These are phyloP conservation scores for Thymallus thymallus DNA, from an alignment of 2,113 vertebrate genomes.

Conservation along the genomic window DNA sequence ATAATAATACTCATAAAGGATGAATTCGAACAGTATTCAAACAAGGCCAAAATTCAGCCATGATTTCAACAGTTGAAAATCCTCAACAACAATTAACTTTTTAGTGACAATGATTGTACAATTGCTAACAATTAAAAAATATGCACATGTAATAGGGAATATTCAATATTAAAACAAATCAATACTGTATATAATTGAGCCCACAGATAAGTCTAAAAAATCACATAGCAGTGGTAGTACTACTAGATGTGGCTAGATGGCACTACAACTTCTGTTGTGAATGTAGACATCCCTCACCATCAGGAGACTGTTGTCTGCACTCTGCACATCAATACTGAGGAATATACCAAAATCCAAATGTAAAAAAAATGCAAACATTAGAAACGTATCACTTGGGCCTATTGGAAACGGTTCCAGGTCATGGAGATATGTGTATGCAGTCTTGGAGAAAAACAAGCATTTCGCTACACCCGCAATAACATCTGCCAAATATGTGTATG, in stretches of 20 bases:
- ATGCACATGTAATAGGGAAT: conserved; percentile 42
- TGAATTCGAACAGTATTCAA: no score
- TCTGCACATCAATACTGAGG: background rate
- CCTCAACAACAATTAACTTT: conserved; percentile 22
- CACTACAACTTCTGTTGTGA: conserved; percentile 34
- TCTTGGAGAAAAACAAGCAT: conserved; percentile 20
- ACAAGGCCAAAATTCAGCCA: conserved; percentile 33
- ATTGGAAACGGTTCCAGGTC: conserved; percentile 5
- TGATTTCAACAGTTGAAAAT: conserved; percentile 31
- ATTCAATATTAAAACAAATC: conserved; percentile 16
- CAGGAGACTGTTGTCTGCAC: background rate
- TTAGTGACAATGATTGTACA: conserved; percentile 31
- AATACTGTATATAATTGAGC: conserved; percentile 15
- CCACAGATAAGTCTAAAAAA: background rate
- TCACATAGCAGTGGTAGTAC: conserved; percentile 16
- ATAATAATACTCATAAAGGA: no score
- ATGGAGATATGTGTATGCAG: no score
- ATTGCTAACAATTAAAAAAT: conserved; percentile 16
- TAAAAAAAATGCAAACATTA: no score
- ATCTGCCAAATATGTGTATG: no score
- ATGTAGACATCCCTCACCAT: background rate
- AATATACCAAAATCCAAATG: no score
- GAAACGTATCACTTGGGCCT: no score
- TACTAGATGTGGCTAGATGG: conserved; percentile 42
- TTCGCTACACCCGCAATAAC: no score